These are phyloP conservation scores for Shargacucullia verbasci DNA, from an alignment of 2,888 invertebrate species.

Conservation along the genomic window DNA sequence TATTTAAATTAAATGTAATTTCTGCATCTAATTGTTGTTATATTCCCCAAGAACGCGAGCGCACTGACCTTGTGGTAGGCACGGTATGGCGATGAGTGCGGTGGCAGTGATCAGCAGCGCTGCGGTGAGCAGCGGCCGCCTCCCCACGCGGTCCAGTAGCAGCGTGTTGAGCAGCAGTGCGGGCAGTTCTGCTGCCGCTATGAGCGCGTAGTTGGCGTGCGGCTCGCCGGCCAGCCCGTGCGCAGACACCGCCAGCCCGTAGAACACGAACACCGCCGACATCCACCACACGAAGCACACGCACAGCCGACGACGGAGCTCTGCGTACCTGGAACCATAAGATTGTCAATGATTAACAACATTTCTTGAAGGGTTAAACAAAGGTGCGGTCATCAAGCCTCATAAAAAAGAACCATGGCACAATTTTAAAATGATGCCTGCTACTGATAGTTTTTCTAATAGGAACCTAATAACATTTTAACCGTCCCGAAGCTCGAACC, in stretches of 20 bases:
- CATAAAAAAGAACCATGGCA: too few relatives aligned
- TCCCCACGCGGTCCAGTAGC: slow-evolving; percentile 79
- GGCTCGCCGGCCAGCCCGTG: slow-evolving; percentile 76
- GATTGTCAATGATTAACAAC: too few relatives aligned
- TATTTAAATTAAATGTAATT: too few relatives aligned
- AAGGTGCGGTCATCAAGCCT: too few relatives aligned
- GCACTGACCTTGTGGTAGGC: slow-evolving; percentile 68
- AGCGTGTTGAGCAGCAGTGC: slow-evolving; percentile 79
- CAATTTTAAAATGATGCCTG: too few relatives aligned
- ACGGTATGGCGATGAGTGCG: slow-evolving; percentile 74
- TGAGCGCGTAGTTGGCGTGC: slow-evolving; percentile 80
- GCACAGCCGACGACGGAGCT: slow-evolving; percentile 75
- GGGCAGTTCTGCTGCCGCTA: slow-evolving; percentile 81
- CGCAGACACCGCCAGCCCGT: slow-evolving; percentile 82
- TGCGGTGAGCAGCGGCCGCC: slow-evolving; percentile 78
- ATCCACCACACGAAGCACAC: slow-evolving; percentile 85
- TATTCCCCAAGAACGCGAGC: background rate
- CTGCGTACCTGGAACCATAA: slow-evolving; percentile 68
- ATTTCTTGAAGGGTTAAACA: too few relatives aligned
- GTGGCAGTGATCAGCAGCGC: slow-evolving; percentile 77
- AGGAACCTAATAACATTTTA: too few relatives aligned
- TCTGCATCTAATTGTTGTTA: too few relatives aligned
- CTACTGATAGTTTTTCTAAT: too few relatives aligned
- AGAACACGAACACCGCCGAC: slow-evolving; percentile 84
- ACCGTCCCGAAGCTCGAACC: too few relatives aligned